Evolutionary conservation across 2,888 invertebrate species (phyloP).

Genomic region (Mayetiola destructor): DNA sequence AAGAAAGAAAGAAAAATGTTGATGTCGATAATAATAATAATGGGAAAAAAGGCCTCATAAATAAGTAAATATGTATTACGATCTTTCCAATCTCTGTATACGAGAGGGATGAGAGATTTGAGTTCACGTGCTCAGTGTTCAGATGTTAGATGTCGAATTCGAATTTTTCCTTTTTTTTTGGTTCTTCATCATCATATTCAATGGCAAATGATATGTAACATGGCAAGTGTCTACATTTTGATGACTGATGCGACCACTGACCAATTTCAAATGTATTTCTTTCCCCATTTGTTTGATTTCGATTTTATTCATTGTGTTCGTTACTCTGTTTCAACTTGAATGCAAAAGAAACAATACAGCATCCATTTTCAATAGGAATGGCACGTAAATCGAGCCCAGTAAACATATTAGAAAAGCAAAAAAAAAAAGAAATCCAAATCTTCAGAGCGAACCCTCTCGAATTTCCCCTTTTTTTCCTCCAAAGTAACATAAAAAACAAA

Average conservation of each 20-base stretch:
- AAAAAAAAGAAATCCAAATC: neutral
- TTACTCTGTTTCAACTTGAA: neutral
- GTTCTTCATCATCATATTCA: no score
- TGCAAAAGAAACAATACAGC: neutral
- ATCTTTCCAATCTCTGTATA: no score
- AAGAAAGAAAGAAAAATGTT: no score
- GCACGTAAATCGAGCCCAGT: neutral
- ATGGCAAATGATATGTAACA: no score
- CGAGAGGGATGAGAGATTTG: no score
- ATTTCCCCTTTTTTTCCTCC: neutral
- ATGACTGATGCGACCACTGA: conserved; percentile 12
- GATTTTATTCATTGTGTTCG: neutral
- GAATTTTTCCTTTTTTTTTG: no score
- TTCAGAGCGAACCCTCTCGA: conserved; percentile 3
- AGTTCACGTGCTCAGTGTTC: no score
- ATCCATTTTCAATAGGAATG: no score
- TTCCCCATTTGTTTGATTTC: conserved; percentile 4
- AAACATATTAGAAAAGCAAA: neutral
- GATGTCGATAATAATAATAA: no score
- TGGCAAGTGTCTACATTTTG: conserved; percentile 7
- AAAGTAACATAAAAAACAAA: neutral
- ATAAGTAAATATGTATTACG: no score
- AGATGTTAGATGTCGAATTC: no score
- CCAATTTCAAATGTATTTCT: conserved; percentile 10
- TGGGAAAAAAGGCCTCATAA: no score